These are phyloP conservation scores for Baccha elongata DNA, from an alignment of 2,888 invertebrate species.

Conservation along the genomic window DNA sequence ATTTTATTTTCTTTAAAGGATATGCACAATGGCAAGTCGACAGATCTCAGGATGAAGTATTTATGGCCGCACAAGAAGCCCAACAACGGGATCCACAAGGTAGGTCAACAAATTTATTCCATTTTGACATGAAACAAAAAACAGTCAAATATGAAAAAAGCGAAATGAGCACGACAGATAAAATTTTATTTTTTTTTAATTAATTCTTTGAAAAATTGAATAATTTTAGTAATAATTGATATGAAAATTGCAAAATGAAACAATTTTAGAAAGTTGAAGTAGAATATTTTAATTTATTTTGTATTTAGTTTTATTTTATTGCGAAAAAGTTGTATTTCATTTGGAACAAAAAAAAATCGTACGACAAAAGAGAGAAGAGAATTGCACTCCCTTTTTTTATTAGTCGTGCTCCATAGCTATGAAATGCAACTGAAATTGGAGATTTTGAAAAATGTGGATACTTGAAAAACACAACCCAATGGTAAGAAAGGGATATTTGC, in stretches of 20 bases:
- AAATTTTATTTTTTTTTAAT: constrained; percentile 63
- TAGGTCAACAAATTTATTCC: constrained; percentile 84
- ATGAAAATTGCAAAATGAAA: constrained; percentile 57
- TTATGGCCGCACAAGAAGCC: constrained; percentile 90
- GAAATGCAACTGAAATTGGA: constrained; percentile 67
- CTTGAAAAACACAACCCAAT: constrained; percentile 12
- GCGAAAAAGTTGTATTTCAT: constrained; percentile 58
- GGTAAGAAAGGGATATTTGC: constrained; percentile 19
- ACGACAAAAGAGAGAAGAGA: constrained; percentile 62
- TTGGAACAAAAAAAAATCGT: constrained; percentile 36
- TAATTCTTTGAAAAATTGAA: constrained; percentile 20
- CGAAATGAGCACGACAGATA: constrained; percentile 78
- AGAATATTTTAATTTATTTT: constrained; percentile 51
- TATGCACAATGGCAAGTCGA: constrained; percentile 93
- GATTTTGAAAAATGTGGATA: background rate
- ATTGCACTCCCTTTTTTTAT: constrained; percentile 63
- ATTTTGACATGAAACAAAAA: constrained; percentile 64
- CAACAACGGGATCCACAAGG: constrained; percentile 94
- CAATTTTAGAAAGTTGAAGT: constrained; percentile 66
- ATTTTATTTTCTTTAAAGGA: constrained; percentile 84
- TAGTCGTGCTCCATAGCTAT: constrained; percentile 72
- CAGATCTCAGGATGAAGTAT: constrained; percentile 92
- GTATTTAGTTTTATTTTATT: constrained; percentile 69
- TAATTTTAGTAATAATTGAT: constrained; percentile 41
- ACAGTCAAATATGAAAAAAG: constrained; percentile 70